Percentiles rank a stretch among this genome's conserved stretches.
Conservation (phyloP, 2,797 vertebrate genomes). For the Dallia pectoralis region DNA sequence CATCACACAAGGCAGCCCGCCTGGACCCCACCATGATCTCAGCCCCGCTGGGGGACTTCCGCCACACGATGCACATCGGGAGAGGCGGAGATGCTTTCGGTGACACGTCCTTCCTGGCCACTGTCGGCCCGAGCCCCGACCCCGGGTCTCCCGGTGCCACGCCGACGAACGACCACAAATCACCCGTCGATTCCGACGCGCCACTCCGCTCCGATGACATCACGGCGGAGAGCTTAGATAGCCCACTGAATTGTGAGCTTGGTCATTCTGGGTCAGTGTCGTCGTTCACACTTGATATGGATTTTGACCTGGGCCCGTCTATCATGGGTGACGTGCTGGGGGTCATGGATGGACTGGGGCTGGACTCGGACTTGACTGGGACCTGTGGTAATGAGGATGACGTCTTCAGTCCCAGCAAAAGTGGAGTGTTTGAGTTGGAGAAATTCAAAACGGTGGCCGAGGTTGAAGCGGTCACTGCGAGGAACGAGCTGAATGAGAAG, state of each 20-base stretch:
- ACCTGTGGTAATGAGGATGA: conserved; percentile 45
- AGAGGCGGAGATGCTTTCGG: conserved; percentile 88
- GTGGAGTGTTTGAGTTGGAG: conserved; percentile 46
- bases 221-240: conserved; percentile 40
- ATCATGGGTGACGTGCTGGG: conserved; percentile 90
- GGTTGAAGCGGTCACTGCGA: conserved; percentile 49
- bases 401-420: conserved; percentile 51
- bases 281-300: conserved; percentile 79
- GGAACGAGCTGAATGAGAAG: conserved; percentile 67
- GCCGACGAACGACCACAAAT: conserved; percentile 23
- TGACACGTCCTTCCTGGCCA: conserved; percentile 90
- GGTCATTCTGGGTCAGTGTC: conserved; percentile 78
- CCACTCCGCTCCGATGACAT: conserved; percentile 36
- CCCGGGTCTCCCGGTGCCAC: conserved; percentile 39
- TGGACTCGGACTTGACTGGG: conserved; percentile 55
- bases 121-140: conserved; percentile 68
- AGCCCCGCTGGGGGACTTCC: conserved; percentile 83
- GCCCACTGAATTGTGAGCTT: conserved; percentile 51
- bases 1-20: conserved; percentile 83
- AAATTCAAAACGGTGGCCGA: conserved; percentile 35
- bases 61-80: conserved; percentile 95
- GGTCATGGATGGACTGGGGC: conserved; percentile 82
- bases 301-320: conserved; percentile 88
- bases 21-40: conserved; percentile 87
- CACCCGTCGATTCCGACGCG: conserved; percentile 32